Base-by-base conservation (phyloP, 2,888 invertebrate genomes). In the Ceriagrion tenellum region DNA sequence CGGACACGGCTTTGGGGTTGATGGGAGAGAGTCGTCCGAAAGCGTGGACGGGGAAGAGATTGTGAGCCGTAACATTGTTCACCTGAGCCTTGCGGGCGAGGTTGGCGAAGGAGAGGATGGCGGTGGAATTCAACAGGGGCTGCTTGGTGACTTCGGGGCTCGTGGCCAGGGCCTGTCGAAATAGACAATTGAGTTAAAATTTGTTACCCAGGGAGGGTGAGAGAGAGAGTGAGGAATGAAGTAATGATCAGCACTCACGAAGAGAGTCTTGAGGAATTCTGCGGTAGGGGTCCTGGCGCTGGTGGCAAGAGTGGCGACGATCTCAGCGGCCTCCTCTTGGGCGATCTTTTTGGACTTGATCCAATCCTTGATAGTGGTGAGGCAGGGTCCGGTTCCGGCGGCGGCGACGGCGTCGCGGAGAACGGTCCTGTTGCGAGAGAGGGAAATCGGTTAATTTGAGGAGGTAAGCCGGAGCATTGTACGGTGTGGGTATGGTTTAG, bases 371-470 rank as follows among this genome's bases (percentile, higher is more conserved):
- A 98, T 97, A 96, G 97, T 97, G 95, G 97, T 96, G 96, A 98
- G 97, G 91, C 98, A 98, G 1, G 98, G 98, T 90, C 97, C 97
- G n/a, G 98, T 98, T 95, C 98, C 98, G 47, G 98, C 97, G 96
- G 98, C 97, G 26, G 97, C 97, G 4, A 98, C 97, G 56, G 98
- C 98, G 96, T 98, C 98, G 93, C 98, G 97, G 97, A 97, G 98
- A n/a, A 97, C 97, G 55, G 95, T 95, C 96, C 96, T 96, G 88
- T 26, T 35, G 16, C 20, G 26, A 93, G 47, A 30, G 56, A 95
- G 35, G n/a, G 88, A 69, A 26, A 3, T 8, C 30, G 63, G 20
- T 18, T 0, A 18, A 16, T 40, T 16, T n/a, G 88, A 30, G 30
- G 3, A 88, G 26, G 88, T 3, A 23, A 40, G 47, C 30, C 30